Evolutionary conservation across 2,888 invertebrate species (phyloP).

Genomic region (Vannuccia rotundouncinata): DNA sequence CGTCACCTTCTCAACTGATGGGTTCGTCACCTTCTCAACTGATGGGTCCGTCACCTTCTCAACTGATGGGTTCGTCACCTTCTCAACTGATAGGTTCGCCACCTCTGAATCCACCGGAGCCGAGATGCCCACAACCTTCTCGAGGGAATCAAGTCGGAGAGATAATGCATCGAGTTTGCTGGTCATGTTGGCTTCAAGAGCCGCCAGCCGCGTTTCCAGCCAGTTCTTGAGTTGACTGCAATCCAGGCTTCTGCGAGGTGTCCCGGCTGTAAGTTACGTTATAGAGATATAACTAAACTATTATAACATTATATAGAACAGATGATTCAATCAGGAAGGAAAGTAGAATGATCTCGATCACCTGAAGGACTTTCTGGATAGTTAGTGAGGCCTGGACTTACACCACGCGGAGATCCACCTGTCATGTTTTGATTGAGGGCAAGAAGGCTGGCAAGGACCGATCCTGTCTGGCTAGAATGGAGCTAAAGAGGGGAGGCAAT

Average conservation of each 20-base stretch:
- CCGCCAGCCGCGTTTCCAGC: background rate
- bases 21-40: background rate
- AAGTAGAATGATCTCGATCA: too few species aligned
- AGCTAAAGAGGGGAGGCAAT: background rate
- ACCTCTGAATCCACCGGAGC: too few species aligned
- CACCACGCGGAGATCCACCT: background rate
- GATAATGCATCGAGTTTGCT: background rate
- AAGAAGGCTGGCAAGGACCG: background rate
- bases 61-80: background rate
- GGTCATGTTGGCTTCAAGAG: background rate
- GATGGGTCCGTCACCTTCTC: background rate
- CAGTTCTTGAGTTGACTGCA: slow-evolving; percentile 2
- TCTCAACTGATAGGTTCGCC: too few species aligned
- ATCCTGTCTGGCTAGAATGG: background rate
- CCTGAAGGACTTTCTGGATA: background rate
- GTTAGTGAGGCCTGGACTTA: background rate
- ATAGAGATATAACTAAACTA: background rate
- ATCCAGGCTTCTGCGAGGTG: background rate
- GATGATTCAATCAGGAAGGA: too few species aligned
- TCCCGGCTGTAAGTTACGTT: background rate
- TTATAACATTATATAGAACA: background rate
- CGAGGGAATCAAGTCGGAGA: background rate
- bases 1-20: too few species aligned
- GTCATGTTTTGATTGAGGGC: background rate
- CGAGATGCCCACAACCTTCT: too few species aligned